Evolutionary conservation across 1,140 invertebrate species (phyloP).

Genomic region (Nomia melanderi): DNA sequence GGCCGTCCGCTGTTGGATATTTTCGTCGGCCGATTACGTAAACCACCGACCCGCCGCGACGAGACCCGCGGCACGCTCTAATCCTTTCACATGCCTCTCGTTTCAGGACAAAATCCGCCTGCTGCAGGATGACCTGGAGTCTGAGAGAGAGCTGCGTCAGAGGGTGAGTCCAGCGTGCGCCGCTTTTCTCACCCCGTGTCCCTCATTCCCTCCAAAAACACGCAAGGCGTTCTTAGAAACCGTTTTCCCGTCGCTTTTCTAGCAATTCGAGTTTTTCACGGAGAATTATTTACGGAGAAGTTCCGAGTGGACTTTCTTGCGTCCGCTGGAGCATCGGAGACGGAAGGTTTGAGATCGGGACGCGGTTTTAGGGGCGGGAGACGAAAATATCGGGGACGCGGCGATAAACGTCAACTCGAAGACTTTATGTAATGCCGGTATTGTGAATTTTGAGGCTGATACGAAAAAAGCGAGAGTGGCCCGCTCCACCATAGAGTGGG

Average conservation of each 20-base stretch:
- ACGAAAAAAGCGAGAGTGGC: slow-evolving; percentile 33
- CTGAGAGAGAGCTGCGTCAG: slow-evolving; percentile 97
- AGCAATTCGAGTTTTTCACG: too few species aligned
- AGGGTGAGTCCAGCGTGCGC: slow-evolving; percentile 88
- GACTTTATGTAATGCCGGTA: slow-evolving; percentile 37
- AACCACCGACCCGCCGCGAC: slow-evolving; percentile 54
- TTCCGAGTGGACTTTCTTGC: too few species aligned
- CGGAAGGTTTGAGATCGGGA: background rate
- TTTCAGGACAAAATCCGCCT: slow-evolving; percentile 98
- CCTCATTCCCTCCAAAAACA: too few species aligned
- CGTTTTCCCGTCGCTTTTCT: background rate
- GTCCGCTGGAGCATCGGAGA: too few species aligned
- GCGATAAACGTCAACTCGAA: slow-evolving; percentile 18
- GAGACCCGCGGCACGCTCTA: slow-evolving; percentile 46
- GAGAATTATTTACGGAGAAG: too few species aligned
- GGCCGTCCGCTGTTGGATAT: slow-evolving; percentile 56
- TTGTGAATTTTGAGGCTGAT: slow-evolving; percentile 42
- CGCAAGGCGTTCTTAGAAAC: too few species aligned
- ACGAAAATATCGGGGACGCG: slow-evolving; percentile 15
- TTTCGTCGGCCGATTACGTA: slow-evolving; percentile 68
- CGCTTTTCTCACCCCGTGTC: background rate
- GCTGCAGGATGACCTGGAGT: slow-evolving; percentile 97
- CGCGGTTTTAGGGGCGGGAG: background rate
- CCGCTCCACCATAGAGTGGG: slow-evolving; percentile 56
- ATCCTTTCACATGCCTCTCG: slow-evolving; percentile 65